A percentile compares a stretch with the other conserved stretches of the same genome.
phyloP scores from a whole-genome alignment of 2,113 vertebrate species.

The Toxotes jaculatrix region DNA sequence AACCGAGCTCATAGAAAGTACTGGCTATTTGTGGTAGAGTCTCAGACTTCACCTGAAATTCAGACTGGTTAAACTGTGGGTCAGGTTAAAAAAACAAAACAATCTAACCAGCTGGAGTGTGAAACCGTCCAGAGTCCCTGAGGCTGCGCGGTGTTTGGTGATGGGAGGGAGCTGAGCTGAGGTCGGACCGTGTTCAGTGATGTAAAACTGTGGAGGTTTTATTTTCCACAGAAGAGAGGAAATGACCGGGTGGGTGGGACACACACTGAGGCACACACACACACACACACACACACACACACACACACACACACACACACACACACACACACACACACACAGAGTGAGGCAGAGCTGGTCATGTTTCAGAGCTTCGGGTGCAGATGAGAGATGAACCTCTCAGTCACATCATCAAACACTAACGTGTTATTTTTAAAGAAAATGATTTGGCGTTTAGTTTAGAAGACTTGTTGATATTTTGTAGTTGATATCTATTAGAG shows the following conservation, averaged over 20 bases:
- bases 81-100: neutral
- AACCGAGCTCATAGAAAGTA: neutral
- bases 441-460: neutral
- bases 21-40: too few species aligned
- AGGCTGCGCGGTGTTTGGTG: neutral
- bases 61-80: neutral
- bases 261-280: slow-evolving; percentile 10
- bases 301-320: slow-evolving; percentile 35
- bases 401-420: neutral
- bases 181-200: neutral
- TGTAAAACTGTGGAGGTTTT: slow-evolving; percentile 27
- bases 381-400: neutral
- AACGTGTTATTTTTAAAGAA: neutral
- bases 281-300: too few species aligned
- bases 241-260: slow-evolving; percentile 53
- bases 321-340: slow-evolving; percentile 18
- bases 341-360: neutral
- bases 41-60: neutral
- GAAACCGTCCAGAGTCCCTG: neutral
- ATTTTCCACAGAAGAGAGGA: slow-evolving; percentile 62
- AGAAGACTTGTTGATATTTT: too few species aligned
- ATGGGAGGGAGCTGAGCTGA: neutral
- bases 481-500: neutral
- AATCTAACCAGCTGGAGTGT: neutral
- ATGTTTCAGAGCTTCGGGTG: neutral